Evolutionary conservation across 2,888 invertebrate genomes (phyloP).

Genomic region (Nebria brevicollis): DNA sequence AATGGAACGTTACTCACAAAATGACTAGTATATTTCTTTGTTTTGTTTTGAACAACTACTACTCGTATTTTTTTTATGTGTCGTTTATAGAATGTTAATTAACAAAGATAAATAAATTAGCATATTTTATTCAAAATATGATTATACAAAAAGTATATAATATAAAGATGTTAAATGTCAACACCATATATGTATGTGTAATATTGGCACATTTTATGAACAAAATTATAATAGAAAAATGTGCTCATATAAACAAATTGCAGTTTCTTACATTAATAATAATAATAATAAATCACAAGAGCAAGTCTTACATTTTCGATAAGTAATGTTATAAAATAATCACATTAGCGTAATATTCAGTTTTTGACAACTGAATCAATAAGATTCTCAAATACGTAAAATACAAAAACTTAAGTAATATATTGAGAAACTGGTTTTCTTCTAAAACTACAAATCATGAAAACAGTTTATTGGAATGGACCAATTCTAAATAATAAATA

Average conservation of each 20-base stretch:
- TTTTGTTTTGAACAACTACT: too few relatives aligned
- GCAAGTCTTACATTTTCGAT: background rate
- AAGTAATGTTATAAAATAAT: background rate
- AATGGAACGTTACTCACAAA: background rate
- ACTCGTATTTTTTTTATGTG: too few relatives aligned
- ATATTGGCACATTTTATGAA: background rate
- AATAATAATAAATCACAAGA: background rate
- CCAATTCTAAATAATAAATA: background rate
- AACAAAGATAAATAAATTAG: background rate
- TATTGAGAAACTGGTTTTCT: background rate
- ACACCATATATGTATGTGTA: background rate
- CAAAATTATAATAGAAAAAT: background rate
- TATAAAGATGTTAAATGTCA: background rate
- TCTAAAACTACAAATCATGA: background rate
- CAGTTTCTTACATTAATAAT: background rate
- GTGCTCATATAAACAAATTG: background rate
- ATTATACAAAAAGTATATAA: background rate
- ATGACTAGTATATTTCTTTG: too few relatives aligned
- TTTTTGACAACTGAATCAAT: background rate
- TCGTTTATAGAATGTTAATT: background rate
- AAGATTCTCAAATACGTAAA: background rate
- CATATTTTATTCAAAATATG: background rate
- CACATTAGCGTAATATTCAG: background rate
- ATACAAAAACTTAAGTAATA: background rate
- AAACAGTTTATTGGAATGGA: background rate